Evolutionary conservation across 2,113 vertebrate species (phyloP).

Genomic region (Narcine bancroftii): DNA sequence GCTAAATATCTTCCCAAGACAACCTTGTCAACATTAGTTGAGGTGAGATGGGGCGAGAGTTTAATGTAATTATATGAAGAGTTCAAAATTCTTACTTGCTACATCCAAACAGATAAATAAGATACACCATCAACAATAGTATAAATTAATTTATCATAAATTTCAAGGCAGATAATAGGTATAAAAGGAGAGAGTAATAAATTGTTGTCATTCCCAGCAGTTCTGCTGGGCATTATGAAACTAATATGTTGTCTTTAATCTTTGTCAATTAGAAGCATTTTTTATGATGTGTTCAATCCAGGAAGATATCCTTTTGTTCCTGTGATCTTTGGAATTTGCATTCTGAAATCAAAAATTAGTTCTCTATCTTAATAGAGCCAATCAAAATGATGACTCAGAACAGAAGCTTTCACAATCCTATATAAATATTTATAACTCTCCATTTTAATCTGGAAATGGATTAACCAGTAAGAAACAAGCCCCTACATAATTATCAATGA

Average conservation of each 20-base stretch:
- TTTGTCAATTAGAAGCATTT: not conserved
- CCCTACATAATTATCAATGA: not conserved
- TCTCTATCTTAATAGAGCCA: not conserved
- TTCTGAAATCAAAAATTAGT: not conserved
- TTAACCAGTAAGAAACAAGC: not conserved
- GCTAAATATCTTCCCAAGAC: not conserved
- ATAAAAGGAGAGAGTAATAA: too few species aligned
- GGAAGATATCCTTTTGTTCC: not conserved
- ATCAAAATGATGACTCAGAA: not conserved
- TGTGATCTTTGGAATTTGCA: slow-evolving; percentile 24
- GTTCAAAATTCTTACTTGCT: too few species aligned
- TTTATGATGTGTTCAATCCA: not conserved
- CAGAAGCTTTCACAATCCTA: not conserved
- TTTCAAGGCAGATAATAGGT: too few species aligned
- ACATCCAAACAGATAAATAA: too few species aligned
- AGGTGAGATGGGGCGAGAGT: too few species aligned
- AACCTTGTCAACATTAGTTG: too few species aligned
- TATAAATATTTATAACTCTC: slow-evolving; percentile 16
- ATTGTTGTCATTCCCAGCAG: too few species aligned
- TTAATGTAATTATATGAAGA: too few species aligned
- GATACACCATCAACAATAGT: too few species aligned
- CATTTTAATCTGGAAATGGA: not conserved
- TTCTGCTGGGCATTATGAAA: not conserved
- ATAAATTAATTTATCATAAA: too few species aligned
- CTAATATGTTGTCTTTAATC: not conserved